Evolutionary conservation across 64 coral and sea anemone genomes (phyloP).

Genomic region (Astreopora myriophthalma): DNA sequence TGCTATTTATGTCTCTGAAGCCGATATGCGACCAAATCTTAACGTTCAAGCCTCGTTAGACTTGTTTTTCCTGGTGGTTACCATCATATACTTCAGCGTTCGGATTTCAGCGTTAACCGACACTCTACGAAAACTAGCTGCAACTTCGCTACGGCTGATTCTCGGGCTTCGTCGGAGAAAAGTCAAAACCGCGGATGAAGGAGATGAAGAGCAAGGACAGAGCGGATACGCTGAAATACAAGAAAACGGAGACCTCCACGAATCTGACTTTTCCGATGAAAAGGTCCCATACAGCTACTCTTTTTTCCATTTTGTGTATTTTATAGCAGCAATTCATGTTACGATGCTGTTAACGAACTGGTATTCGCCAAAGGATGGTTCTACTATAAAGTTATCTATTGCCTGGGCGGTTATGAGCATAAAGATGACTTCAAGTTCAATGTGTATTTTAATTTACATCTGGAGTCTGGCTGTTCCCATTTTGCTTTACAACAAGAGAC

Average conservation of each 20-base stretch:
- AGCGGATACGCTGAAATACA: not conserved
- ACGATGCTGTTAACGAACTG: slow-evolving; percentile 94
- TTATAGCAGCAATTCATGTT: slow-evolving; percentile 82
- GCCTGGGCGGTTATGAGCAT: slow-evolving; percentile 98
- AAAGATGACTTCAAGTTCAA: slow-evolving; percentile 89
- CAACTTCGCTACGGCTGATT: slow-evolving; percentile 48
- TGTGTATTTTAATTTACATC: slow-evolving; percentile 88
- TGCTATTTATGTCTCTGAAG: slow-evolving; percentile 83
- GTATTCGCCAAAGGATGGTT: slow-evolving; percentile 89
- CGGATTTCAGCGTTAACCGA: slow-evolving; percentile 51
- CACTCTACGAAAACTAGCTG: slow-evolving; percentile 36
- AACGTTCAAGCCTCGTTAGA: slow-evolving; percentile 92
- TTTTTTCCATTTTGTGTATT: slow-evolving; percentile 85
- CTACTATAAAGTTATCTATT: slow-evolving; percentile 84
- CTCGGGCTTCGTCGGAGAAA: slow-evolving; percentile 20
- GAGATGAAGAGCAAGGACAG: not conserved
- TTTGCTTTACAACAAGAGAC: slow-evolving; percentile 38
- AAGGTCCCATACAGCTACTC: slow-evolving; percentile 89
- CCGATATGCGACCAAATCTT: slow-evolving; percentile 92
- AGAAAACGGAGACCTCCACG: not conserved
- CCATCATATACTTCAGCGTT: slow-evolving; percentile 87
- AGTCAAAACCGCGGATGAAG: not conserved
- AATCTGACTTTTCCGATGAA: not conserved
- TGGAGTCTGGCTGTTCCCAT: slow-evolving; percentile 75
- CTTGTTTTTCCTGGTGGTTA: slow-evolving; percentile 47